Evolutionary conservation across 1,140 invertebrate species (phyloP).

Genomic region (Ridgeia piscesae): DNA sequence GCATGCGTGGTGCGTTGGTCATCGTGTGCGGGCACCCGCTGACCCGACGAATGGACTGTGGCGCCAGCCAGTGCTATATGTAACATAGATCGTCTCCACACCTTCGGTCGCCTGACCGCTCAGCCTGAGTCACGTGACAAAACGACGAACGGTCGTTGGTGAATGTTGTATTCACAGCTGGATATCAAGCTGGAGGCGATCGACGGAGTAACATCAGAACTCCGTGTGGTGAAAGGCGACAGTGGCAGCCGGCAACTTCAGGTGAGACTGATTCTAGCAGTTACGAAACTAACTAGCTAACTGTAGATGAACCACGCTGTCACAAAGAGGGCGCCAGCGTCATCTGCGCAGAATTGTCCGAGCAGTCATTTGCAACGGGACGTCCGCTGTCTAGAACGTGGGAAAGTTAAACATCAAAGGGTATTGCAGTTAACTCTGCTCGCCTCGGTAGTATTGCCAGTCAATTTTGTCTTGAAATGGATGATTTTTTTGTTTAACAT

Average conservation of each 20-base stretch:
- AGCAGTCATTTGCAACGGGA: no score
- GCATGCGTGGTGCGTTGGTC: not conserved
- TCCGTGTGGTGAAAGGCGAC: not conserved
- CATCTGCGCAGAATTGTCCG: no score
- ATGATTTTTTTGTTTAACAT: no score
- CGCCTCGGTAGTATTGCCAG: no score
- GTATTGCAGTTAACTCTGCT: no score
- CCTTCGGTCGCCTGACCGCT: not conserved
- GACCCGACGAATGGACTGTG: not conserved
- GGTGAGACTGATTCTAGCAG: not conserved
- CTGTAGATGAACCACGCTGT: no score
- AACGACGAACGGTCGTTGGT: not conserved
- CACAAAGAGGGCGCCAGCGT: no score
- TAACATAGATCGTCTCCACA: not conserved
- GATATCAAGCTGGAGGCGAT: not conserved
- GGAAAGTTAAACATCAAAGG: no score
- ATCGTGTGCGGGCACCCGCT: not conserved
- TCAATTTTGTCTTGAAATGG: no score
- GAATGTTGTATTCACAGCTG: not conserved
- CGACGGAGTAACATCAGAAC: not conserved
- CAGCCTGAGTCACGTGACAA: not conserved
- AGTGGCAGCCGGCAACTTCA: not conserved
- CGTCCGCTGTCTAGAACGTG: no score
- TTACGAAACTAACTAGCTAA: not conserved
- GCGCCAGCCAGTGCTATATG: not conserved